Evolutionary conservation across 1,140 invertebrate genomes (phyloP), one percentile per base, ranked within the genome.

Genomic region (Melanaphis sacchari): DNA sequence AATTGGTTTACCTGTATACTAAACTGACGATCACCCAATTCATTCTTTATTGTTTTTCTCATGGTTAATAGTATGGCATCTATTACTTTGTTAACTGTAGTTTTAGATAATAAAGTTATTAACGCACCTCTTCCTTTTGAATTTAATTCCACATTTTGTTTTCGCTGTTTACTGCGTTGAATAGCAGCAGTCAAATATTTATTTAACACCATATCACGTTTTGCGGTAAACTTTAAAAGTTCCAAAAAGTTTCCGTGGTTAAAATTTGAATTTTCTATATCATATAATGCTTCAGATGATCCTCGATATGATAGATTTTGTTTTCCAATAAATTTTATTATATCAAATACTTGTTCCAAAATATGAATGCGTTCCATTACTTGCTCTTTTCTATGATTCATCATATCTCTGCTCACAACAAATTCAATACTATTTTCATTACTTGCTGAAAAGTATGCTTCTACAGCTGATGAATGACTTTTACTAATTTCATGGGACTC

Each of bases 1-100:
- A 43, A 85, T 85, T 52, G 22, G 49, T 52, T 31, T 43, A 87
- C 26, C 9, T 38, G 49, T 89, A 89, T 38, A 54, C 88, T 89
- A 54, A 89, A 89, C 26, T 89, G n/a, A 52, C 36, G 31, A 52
- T 54, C 49, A 11, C 36, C 88, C n/a, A 89, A 52, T 52, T 89
- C 49, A 89, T 89, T 38, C 36, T 54, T 89, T 24, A 84, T 84
- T 84, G n/a, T 81, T 81, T 81, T 81, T 81, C 66, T 81, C 66
- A 81, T 81, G 15, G 66, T 36, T 18, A 81, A 18, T 81, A 81
- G 31, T 38, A 81, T 81, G n/a, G 66, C 59, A 66, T 81, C 11
- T 81, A 81, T 81, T 81, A 81, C 66, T 81, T 81, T 81, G n/a
- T 81, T 81, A 36, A 81, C n/a, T n/a, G 66, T 81, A 36, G 66